Percentiles rank a stretch among this genome's conserved stretches.
Conservation (phyloP, 1,140 invertebrate species). For the Meloidogyne hapla region DNA sequence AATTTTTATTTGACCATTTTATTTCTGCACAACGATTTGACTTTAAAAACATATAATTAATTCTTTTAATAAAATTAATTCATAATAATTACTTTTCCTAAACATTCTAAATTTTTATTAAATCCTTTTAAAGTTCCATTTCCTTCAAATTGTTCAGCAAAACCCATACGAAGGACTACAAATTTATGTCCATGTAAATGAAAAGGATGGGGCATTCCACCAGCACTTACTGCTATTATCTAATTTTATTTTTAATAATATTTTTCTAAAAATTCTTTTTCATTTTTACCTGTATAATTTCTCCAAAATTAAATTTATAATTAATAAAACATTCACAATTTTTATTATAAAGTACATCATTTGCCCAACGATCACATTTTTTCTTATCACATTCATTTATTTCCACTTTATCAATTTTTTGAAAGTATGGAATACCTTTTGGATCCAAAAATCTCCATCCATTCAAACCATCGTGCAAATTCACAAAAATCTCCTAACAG, state of each 20-base stretch:
- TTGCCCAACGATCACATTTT: slow-evolving; percentile 42
- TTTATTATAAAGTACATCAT: background rate
- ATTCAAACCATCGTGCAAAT: slow-evolving; percentile 62
- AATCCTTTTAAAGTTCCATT: slow-evolving; percentile 1
- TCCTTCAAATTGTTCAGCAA: background rate
- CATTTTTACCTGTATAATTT: slow-evolving; percentile 52
- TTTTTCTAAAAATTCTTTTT: background rate
- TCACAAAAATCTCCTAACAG: slow-evolving; percentile 57
- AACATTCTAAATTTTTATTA: background rate
- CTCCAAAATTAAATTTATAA: slow-evolving; percentile 50
- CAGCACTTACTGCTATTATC: slow-evolving; percentile 7
- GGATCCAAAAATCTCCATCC: slow-evolving; percentile 56
- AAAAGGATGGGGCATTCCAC: background rate
- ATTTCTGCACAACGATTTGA: slow-evolving; percentile 38
- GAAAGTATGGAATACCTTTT: slow-evolving; percentile 57
- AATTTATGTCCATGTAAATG: background rate
- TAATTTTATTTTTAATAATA: background rate
- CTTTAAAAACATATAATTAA: background rate
- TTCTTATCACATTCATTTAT: slow-evolving; percentile 28
- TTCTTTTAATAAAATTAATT: background rate
- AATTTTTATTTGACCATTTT: slow-evolving; percentile 44
- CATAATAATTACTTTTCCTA: background rate
- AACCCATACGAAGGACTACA: background rate
- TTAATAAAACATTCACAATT: slow-evolving; percentile 56
- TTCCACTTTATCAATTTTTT: slow-evolving; percentile 40